A percentile compares a stretch with the other conserved stretches of the same genome.
These are phyloP conservation scores for Magallana gigas DNA, from an alignment of 1,140 invertebrate species.

Conservation along the genomic window DNA sequence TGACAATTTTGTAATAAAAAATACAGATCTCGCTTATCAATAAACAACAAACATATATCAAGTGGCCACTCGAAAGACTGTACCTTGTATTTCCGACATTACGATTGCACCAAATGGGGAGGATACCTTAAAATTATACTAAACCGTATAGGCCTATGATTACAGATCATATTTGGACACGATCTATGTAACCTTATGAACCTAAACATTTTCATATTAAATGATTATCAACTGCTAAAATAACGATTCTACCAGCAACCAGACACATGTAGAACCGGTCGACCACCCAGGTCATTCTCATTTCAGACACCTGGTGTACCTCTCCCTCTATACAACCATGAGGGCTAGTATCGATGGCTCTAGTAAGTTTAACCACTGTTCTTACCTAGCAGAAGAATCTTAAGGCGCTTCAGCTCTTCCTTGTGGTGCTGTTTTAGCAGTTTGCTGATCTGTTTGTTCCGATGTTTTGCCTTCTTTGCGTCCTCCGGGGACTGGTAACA, in stretches of 20 bases:
- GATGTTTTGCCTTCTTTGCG: conserved; percentile 61
- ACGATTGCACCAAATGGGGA: background rate
- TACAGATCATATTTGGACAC: too few species aligned
- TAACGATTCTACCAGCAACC: too few species aligned
- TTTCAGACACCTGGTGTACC: too few species aligned
- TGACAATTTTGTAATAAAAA: background rate
- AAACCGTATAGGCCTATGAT: background rate
- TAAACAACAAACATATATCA: background rate
- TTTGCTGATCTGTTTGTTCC: conserved; percentile 70
- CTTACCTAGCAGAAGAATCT: conserved; percentile 73
- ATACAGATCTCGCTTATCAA: conserved; percentile 6
- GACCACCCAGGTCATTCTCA: too few species aligned
- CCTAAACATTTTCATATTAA: too few species aligned
- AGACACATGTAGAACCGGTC: too few species aligned
- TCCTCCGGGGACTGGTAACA: conserved; percentile 57
- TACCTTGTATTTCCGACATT: background rate
- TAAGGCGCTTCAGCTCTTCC: conserved; percentile 69
- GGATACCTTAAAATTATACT: background rate
- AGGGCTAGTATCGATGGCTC: too few species aligned
- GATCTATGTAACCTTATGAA: too few species aligned
- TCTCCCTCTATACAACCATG: too few species aligned
- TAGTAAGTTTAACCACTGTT: too few species aligned
- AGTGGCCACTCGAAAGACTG: background rate
- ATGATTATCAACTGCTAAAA: too few species aligned
- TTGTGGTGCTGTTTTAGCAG: conserved; percentile 68